These are phyloP conservation scores for Formicarius rufipectus DNA, from an alignment of 2,113 vertebrate species.

Conservation along the genomic window DNA sequence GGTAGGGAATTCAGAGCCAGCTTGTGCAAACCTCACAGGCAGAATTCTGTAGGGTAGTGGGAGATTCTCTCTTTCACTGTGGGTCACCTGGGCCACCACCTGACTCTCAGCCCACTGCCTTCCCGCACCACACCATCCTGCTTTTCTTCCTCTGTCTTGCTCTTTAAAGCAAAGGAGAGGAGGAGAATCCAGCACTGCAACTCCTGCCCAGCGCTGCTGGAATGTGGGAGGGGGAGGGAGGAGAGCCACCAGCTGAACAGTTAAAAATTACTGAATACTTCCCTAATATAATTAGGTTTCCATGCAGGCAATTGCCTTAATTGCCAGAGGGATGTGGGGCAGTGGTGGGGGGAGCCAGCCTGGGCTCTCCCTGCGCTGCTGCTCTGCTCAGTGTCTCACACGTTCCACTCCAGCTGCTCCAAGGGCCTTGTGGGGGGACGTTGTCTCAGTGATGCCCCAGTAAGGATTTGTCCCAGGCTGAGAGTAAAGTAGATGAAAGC, in stretches of 20 bases:
- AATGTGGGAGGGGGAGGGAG: conserved; percentile 1
- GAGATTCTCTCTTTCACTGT: neutral
- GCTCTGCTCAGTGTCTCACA: fast-evolving
- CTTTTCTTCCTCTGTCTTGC: neutral
- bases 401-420: neutral
- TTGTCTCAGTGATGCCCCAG: neutral
- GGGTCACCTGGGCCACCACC: neutral
- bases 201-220: neutral
- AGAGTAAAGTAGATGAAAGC: neutral
- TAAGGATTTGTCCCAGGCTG: neutral
- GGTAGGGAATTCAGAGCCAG: neutral
- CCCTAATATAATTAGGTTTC: conserved; percentile 32
- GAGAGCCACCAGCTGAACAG: neutral
- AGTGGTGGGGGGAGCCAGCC: neutral
- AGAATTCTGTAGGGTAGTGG: neutral
- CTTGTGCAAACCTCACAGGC: fast-evolving
- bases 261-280: conserved; percentile 53
- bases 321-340: conserved; percentile 34
- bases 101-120: fast-evolving
- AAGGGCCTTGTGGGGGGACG: fast-evolving
- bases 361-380: neutral
- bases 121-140: neutral
- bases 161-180: neutral
- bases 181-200: neutral
- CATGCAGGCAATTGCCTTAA: conserved; percentile 17